Conservation (phyloP, 2,113 vertebrate species). For the Emydura subglobosa region DNA sequence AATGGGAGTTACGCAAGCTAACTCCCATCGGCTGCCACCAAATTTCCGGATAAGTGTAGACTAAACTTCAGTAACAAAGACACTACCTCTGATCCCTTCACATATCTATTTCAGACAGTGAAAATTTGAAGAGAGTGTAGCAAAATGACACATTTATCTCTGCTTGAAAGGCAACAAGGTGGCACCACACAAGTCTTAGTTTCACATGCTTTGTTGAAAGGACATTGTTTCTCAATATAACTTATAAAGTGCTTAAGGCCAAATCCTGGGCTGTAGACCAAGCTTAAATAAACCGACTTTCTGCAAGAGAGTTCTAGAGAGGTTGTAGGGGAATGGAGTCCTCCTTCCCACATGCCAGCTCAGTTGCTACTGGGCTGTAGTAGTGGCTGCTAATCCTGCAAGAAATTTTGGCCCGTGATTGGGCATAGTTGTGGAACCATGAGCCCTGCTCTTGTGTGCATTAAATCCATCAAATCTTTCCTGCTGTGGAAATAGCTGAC, state of each 20-base stretch:
- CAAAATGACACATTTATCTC: not conserved
- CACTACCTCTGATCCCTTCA: not conserved
- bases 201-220: conserved; percentile 11
- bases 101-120: not conserved
- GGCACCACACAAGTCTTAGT: conserved; percentile 1
- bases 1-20: too few relatives aligned
- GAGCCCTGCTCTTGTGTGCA: not conserved
- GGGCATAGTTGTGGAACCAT: not conserved
- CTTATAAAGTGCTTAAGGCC: not conserved
- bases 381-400: conserved; percentile 5
- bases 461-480: conserved; percentile 9
- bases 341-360: not conserved
- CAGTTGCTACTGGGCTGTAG: not conserved
- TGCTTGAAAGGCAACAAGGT: not conserved
- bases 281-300: not conserved
- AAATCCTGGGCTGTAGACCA: not conserved
- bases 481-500: not conserved
- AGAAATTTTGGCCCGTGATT: not conserved
- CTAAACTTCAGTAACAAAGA: not conserved
- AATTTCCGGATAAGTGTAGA: too few relatives aligned
- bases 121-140: not conserved
- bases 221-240: conserved; percentile 10
- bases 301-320: conserved; percentile 21
- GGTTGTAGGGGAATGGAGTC: not conserved
- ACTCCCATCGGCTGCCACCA: too few relatives aligned